Evolutionary conservation across 1,140 invertebrate species (phyloP), one percentile per base, ranked within the genome.

Genomic region (Pseudoatta argentina): DNA sequence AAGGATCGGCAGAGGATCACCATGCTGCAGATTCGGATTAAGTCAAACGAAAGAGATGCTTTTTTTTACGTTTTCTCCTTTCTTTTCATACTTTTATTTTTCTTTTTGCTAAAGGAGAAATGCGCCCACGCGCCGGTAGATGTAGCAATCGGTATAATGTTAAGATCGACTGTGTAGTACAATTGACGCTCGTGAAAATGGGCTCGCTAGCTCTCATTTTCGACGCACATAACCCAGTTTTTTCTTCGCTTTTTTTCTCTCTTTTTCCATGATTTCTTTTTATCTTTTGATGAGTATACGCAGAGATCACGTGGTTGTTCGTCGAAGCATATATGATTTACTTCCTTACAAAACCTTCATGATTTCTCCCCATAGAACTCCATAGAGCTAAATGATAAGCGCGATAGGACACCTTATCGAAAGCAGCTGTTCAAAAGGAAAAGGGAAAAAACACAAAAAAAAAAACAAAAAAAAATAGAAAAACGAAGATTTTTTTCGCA

Each of bases 401-500:
- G 53, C 79, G 69, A 83, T 73, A 82, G 24, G 51, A 72, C 67
- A 83, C n/a, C 18, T 55, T 81, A 81, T 34, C 24, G 30, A 57
- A 73, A 73, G 12, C 69, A 63, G 18, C 24, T 63, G 18, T 59
- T 73, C 7, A 48, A 87, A 76, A 66, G 18, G 85, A 91, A 89
- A 87, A 66, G 79, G 79, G 72, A 77, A 89, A 86, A 57, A 88
- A 87, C 87, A 87, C 66, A 57, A n/a, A 69, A 59, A 86, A 72
- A 24, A 63, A 69, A 63, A 51, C 39, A 48, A 82, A 66, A 59
- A 30, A 72, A 85, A 73, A 88, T 79, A 88, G 85, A 89, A 75
- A 87, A 88, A 89, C 91, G 87, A 91, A 44, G 16, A 24, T 55
- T 34, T 78, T 77, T 79, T 85, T 90, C 79, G 67, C 82, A 59